These are phyloP conservation scores for Pygoscelis adeliae DNA, from an alignment of 2,113 vertebrate genomes.

Conservation along the genomic window DNA sequence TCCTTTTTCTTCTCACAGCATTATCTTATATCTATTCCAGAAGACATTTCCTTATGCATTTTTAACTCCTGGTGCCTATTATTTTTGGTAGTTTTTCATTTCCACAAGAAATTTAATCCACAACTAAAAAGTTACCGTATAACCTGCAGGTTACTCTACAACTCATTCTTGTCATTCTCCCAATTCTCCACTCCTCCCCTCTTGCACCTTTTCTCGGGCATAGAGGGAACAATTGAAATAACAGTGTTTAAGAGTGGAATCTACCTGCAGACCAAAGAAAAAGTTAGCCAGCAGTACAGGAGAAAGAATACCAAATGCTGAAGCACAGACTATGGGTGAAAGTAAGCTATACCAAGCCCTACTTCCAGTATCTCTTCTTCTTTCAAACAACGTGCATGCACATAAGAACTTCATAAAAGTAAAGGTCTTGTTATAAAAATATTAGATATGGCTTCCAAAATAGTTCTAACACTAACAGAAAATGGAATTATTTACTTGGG, in stretches of 20 bases:
- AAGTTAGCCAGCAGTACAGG: neutral
- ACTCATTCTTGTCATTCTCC: constrained; percentile 50
- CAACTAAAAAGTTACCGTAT: constrained; percentile 28
- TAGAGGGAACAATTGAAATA: neutral
- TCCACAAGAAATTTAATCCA: constrained; percentile 4
- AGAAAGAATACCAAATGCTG: neutral
- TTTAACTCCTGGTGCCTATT: neutral
- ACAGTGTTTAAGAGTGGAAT: neutral
- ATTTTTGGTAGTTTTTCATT: neutral
- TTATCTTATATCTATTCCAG: neutral
- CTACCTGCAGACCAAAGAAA: neutral
- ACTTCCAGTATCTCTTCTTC: neutral
- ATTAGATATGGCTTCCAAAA: neutral
- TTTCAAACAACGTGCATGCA: neutral
- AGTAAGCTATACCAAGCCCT: neutral
- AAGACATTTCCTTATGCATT: neutral
- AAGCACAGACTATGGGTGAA: neutral
- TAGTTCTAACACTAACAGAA: neutral
- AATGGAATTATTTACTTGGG: neutral
- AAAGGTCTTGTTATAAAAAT: neutral
- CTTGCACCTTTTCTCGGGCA: neutral
- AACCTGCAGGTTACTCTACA: constrained; percentile 44
- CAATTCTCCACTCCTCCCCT: neutral
- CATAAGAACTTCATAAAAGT: neutral
- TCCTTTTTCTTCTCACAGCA: neutral